Evolutionary conservation across 2,797 vertebrate species (phyloP).

Genomic region (Caiman crocodilus): DNA sequence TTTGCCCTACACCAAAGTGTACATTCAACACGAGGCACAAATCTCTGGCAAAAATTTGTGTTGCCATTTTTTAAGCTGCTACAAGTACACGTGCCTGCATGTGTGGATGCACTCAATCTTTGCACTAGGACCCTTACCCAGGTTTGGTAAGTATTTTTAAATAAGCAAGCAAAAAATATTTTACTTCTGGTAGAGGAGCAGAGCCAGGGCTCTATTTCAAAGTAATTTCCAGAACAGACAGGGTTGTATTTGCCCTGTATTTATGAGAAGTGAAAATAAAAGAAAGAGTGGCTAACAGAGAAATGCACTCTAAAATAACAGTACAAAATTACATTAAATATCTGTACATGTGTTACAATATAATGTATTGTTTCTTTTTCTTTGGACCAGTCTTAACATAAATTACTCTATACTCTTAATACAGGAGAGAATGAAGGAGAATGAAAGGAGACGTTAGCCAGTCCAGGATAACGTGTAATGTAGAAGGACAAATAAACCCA

Average conservation of each 20-base stretch:
- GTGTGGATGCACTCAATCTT: background rate
- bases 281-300: background rate
- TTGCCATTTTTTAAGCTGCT: too few relatives aligned
- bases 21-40: too few relatives aligned
- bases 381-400: background rate
- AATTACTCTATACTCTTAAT: background rate
- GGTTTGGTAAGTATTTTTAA: background rate
- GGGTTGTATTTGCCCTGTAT: background rate
- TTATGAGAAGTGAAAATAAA: background rate
- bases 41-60: too few relatives aligned
- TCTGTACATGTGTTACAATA: background rate
- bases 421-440: background rate
- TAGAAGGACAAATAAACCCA: too few relatives aligned
- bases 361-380: background rate
- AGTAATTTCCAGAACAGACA: background rate
- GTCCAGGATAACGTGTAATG: too few relatives aligned
- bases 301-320: background rate
- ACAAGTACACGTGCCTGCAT: too few relatives aligned
- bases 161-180: background rate
- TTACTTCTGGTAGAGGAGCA: background rate
- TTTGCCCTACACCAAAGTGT: too few relatives aligned
- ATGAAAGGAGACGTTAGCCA: background rate
- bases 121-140: background rate
- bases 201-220: background rate
- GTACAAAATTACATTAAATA: background rate